A percentile compares a stretch with the other conserved stretches of the same genome.
Evolutionary conservation across 2,888 invertebrate species (phyloP).

Genomic region (Dioctria linearis): DNA sequence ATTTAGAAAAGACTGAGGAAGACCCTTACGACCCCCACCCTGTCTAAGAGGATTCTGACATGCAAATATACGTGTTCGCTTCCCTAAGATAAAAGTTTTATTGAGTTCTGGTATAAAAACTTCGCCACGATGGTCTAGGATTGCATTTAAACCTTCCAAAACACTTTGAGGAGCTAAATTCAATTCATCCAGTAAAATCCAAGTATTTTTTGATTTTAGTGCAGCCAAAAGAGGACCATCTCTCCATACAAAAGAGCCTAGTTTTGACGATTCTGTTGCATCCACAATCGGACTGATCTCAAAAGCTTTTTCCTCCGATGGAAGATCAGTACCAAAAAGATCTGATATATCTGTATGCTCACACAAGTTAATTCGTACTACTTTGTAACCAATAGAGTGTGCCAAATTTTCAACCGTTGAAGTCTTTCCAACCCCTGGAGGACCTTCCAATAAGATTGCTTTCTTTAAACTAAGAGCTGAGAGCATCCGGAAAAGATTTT

Average conservation of each 20-base stretch:
- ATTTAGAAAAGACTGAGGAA: slow-evolving; percentile 97
- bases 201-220: slow-evolving; percentile 87
- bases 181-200: slow-evolving; percentile 98
- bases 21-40: slow-evolving; percentile 95
- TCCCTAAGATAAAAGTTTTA: slow-evolving; percentile 84
- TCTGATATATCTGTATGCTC: slow-evolving; percentile 99
- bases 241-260: slow-evolving; percentile 94
- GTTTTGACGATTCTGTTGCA: slow-evolving; percentile 67
- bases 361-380: slow-evolving; percentile 96
- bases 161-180: slow-evolving; percentile 99
- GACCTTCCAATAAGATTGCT: slow-evolving; percentile 95
- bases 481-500: slow-evolving; percentile 87
- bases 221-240: slow-evolving; percentile 97
- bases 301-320: slow-evolving; percentile 83
- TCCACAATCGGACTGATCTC: slow-evolving; percentile 57
- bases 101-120: slow-evolving; percentile 96
- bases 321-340: slow-evolving; percentile 97
- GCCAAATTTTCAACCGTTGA: slow-evolving; percentile 94
- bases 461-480: slow-evolving; percentile 92
- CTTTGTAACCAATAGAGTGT: slow-evolving; percentile 83
- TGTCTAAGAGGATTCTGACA: slow-evolving; percentile 98
- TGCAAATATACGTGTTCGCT: slow-evolving; percentile 90
- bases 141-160: slow-evolving; percentile 97
- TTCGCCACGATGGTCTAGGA: slow-evolving; percentile 97
- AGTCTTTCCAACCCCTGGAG: slow-evolving; percentile 99